Percentiles rank a stretch among this genome's conserved stretches.
Conservation (phyloP, 1,140 invertebrate species). For the Polyergus mexicanus region DNA sequence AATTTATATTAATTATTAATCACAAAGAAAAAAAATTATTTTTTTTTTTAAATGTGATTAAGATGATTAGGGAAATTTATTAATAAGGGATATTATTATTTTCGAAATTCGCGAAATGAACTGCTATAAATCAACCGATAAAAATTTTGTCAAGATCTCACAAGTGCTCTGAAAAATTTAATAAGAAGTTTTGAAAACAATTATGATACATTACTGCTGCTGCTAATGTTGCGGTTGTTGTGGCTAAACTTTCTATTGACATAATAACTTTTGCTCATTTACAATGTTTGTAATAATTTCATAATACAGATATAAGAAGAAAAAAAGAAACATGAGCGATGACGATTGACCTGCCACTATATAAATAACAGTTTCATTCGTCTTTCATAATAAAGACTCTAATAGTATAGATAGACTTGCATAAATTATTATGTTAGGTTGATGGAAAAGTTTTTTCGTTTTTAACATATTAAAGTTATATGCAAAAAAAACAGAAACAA, state of each 20-base stretch:
- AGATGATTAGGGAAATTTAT: slow-evolving; percentile 5
- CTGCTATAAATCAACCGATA: neutral
- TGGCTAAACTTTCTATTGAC: slow-evolving; percentile 79
- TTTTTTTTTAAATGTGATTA: neutral
- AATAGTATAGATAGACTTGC: neutral
- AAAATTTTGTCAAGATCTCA: neutral
- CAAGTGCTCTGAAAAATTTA: neutral
- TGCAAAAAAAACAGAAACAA: too few species aligned
- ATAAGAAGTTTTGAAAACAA: neutral
- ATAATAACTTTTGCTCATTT: slow-evolving; percentile 72
- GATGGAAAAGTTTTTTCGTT: too few species aligned
- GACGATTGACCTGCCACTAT: neutral
- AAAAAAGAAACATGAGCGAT: neutral
- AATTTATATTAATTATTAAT: neutral
- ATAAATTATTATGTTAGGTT: neutral
- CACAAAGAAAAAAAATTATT: neutral
- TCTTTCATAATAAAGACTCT: neutral
- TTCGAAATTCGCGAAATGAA: neutral
- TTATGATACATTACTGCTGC: neutral
- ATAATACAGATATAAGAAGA: slow-evolving; percentile 49
- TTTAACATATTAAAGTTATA: too few species aligned
- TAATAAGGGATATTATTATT: slow-evolving; percentile 1
- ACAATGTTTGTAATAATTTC: slow-evolving; percentile 64
- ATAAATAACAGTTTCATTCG: neutral
- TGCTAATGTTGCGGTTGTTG: neutral